phyloP scores from a whole-genome alignment of 2,797 vertebrate species.

The Gallirallus australis region DNA sequence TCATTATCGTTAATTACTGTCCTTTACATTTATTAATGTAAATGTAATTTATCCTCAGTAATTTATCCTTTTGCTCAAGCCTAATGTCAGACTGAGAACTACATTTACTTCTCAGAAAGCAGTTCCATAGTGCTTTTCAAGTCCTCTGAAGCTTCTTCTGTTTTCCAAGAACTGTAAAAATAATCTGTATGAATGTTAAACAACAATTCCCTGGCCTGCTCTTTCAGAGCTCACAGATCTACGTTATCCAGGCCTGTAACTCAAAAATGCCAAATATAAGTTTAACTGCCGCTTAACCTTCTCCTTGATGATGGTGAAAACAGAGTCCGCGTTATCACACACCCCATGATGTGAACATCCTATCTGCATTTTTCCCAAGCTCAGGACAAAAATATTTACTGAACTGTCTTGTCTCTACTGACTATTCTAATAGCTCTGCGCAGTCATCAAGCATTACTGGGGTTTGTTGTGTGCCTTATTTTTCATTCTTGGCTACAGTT shows the following conservation, averaged over 20 bases:
- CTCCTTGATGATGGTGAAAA: not conserved
- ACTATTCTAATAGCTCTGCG: not conserved
- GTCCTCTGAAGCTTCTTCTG: not conserved
- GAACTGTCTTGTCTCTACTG: not conserved
- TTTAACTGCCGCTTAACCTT: not conserved
- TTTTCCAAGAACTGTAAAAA: conserved; percentile 12
- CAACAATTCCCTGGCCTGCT: not conserved
- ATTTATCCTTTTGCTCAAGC: not conserved
- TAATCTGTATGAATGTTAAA: not conserved
- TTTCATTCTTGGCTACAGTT: not conserved
- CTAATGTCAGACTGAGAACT: not conserved
- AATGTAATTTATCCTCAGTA: not conserved
- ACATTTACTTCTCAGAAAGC: not conserved
- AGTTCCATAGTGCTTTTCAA: not conserved
- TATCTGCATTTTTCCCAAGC: conserved; percentile 42
- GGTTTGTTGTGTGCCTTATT: not conserved
- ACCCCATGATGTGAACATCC: not conserved
- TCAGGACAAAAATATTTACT: conserved; percentile 37
- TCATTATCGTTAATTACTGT: not conserved
- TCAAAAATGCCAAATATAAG: not conserved
- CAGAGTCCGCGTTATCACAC: not conserved
- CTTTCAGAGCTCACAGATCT: not conserved
- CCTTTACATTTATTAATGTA: not conserved
- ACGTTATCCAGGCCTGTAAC: not conserved
- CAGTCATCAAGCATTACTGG: not conserved